These are phyloP conservation scores for Drosophila stalkeri DNA, from an alignment of 2,888 invertebrate species.

Conservation along the genomic window DNA sequence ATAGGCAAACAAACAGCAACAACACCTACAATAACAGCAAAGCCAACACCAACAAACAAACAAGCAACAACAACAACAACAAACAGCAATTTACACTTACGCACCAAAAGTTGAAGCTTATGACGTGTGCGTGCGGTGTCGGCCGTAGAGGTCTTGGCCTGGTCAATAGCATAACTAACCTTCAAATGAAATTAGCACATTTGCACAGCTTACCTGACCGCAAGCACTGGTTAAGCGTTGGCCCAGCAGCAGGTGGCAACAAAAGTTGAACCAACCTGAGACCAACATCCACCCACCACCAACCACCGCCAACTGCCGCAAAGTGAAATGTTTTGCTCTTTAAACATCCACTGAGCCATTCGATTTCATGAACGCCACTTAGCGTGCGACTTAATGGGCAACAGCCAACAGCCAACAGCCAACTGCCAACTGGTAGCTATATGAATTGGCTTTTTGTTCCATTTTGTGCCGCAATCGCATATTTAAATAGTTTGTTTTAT, in stretches of 20 bases:
- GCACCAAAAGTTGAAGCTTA: constrained; percentile 75
- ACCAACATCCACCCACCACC: not conserved
- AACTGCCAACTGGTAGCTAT: constrained; percentile 30
- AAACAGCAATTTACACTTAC: constrained; percentile 81
- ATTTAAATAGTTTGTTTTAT: constrained; percentile 81
- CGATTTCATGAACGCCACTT: constrained; percentile 80
- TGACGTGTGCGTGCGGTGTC: constrained; percentile 61
- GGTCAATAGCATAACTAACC: constrained; percentile 80
- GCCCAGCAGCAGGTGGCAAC: constrained; percentile 7
- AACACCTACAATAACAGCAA: constrained; percentile 30
- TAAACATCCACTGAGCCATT: constrained; percentile 69
- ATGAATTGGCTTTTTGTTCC: constrained; percentile 78
- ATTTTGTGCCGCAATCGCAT: constrained; percentile 61
- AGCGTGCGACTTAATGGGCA: constrained; percentile 67
- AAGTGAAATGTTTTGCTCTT: constrained; percentile 79
- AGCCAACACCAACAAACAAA: constrained; percentile 37
- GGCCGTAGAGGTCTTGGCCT: constrained; percentile 42
- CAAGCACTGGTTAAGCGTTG: constrained; percentile 35
- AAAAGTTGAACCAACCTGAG: constrained; percentile 23
- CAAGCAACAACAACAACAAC: constrained; percentile 37
- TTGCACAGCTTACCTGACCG: constrained; percentile 77
- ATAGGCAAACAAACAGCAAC: constrained; percentile 49
- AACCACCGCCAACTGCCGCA: constrained; percentile 17
- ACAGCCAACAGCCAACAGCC: constrained; percentile 25
- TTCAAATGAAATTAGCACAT: constrained; percentile 80